Percentiles rank a stretch among this genome's conserved stretches.
Evolutionary conservation across 2,888 invertebrate genomes (phyloP).

Genomic region (Elysia crispata): DNA sequence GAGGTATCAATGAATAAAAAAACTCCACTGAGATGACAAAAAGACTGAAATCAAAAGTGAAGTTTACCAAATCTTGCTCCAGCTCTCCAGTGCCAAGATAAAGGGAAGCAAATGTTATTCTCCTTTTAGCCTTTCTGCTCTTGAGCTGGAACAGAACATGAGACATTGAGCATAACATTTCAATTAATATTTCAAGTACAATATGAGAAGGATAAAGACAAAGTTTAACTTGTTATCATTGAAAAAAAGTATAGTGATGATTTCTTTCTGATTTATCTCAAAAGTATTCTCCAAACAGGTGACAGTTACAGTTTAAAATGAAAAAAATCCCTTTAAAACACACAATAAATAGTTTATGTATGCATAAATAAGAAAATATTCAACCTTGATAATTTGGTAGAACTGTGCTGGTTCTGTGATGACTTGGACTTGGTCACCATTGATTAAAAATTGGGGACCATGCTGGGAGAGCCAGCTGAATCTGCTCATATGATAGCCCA

Average conservation of each 20-base stretch:
- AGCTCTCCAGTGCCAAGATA: slow-evolving; percentile 93
- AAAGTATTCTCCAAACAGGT: too few species aligned
- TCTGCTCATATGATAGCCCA: slow-evolving; percentile 25
- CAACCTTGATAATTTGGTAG: slow-evolving; percentile 73
- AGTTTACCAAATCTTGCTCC: slow-evolving; percentile 85
- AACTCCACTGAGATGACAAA: too few species aligned
- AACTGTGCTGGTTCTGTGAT: slow-evolving; percentile 73
- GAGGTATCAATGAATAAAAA: background rate
- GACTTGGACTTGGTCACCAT: slow-evolving; percentile 70
- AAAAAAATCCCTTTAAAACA: too few species aligned
- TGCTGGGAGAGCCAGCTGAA: slow-evolving; percentile 65
- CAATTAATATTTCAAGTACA: too few species aligned
- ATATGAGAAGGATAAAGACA: too few species aligned
- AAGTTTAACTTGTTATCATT: too few species aligned
- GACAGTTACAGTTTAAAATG: too few species aligned
- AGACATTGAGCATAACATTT: too few species aligned
- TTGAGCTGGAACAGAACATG: slow-evolving; percentile 67
- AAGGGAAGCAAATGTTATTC: slow-evolving; percentile 86
- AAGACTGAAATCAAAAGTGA: background rate
- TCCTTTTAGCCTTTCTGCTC: slow-evolving; percentile 69
- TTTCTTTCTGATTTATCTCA: too few species aligned
- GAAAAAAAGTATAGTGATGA: too few species aligned
- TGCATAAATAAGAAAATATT: background rate
- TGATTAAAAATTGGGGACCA: slow-evolving; percentile 69
- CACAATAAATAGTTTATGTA: background rate